phyloP scores from a whole-genome alignment of 23 tunicate genomes.

The Halocynthia roretzi region DNA sequence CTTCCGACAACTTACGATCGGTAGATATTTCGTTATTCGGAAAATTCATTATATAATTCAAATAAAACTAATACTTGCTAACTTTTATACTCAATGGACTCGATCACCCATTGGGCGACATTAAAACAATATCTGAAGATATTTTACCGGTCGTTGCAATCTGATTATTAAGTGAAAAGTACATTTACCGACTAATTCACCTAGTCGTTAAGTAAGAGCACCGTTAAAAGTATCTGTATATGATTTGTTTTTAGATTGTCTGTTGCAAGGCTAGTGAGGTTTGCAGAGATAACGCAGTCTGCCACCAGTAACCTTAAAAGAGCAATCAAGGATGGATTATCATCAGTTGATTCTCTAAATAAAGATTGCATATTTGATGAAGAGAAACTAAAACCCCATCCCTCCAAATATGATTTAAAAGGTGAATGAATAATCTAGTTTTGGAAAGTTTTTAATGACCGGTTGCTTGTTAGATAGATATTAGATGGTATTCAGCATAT shows the following conservation, averaged over 20 bases:
- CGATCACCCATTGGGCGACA: too few species aligned
- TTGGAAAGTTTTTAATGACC: background rate
- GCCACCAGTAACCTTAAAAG: conserved; percentile 41
- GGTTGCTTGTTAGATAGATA: background rate
- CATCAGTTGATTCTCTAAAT: conserved; percentile 17
- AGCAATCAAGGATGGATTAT: conserved; percentile 47
- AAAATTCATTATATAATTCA: background rate
- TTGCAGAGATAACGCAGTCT: conserved; percentile 39
- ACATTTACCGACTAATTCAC: too few species aligned
- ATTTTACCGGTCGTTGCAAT: too few species aligned
- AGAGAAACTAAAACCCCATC: background rate
- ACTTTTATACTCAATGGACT: too few species aligned
- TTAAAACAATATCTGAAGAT: too few species aligned
- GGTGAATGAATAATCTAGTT: background rate
- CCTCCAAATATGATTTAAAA: background rate
- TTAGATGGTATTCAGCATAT: too few species aligned
- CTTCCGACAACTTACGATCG: too few species aligned
- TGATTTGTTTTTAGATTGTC: conserved; percentile 31
- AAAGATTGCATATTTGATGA: conserved; percentile 12
- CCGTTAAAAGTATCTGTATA: too few species aligned
- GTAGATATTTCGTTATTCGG: too few species aligned
- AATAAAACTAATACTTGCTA: background rate
- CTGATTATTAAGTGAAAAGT: too few species aligned
- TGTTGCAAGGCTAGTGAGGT: conserved; percentile 37
- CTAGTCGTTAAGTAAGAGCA: too few species aligned